Evolutionary conservation across 1,140 invertebrate genomes (phyloP).

Genomic region (Drosophila hydei): DNA sequence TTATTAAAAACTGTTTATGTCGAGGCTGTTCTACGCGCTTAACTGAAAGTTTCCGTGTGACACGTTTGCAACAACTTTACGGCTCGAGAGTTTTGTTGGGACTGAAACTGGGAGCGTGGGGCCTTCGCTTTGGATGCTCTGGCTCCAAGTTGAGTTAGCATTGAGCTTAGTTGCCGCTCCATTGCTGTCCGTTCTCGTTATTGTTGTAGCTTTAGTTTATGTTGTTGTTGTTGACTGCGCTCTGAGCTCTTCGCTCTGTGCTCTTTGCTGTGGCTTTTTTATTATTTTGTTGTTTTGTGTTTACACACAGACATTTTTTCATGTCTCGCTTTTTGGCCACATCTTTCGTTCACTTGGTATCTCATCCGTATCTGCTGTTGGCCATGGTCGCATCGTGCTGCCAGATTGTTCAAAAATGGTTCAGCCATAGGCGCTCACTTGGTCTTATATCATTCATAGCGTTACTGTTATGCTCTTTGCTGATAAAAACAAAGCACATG

Average conservation of each 20-base stretch:
- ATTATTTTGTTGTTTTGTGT: constrained; percentile 40
- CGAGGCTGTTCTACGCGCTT: constrained; percentile 31
- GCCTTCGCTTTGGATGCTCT: constrained; percentile 11
- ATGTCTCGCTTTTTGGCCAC: constrained; percentile 61
- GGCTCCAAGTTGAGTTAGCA: constrained; percentile 53
- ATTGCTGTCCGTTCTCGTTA: constrained; percentile 28
- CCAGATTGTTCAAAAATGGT: constrained; percentile 40
- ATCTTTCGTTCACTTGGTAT: constrained; percentile 68
- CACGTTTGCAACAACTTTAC: constrained; percentile 62
- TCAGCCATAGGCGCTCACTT: neutral
- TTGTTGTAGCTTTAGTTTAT: constrained; percentile 38
- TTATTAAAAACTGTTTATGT: constrained; percentile 12
- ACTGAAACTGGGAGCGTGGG: constrained; percentile 55
- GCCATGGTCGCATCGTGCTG: constrained; percentile 25
- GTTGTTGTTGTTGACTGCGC: constrained; percentile 23
- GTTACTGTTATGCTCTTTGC: constrained; percentile 22
- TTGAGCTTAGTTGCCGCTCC: constrained; percentile 27
- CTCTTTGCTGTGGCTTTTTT: constrained; percentile 17
- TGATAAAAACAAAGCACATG: constrained; percentile 54
- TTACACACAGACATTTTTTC: constrained; percentile 49
- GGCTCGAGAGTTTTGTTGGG: constrained; percentile 63
- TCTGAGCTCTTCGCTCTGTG: constrained; percentile 12
- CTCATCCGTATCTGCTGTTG: constrained; percentile 28
- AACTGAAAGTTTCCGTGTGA: constrained; percentile 47
- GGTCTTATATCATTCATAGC: constrained; percentile 20